Base-by-base conservation (phyloP, 35 echinoderm and acorn worm genomes). In the Apostichopus parvimensis region DNA sequence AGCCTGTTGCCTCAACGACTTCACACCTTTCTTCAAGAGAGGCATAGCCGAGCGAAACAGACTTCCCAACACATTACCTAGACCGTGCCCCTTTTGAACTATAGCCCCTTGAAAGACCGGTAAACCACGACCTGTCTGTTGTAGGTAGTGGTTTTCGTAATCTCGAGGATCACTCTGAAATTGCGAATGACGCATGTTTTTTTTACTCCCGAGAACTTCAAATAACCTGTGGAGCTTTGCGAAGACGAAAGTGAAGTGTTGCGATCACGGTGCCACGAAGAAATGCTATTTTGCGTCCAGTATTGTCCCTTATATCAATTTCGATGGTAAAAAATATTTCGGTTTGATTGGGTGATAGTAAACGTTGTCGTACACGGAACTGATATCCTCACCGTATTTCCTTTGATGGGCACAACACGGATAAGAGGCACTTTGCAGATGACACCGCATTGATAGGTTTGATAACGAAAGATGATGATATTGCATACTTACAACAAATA, bases 11-110 rank as follows among this genome's bases (percentile, higher is more conserved):
- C 94, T 92, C 56, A 95, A 17, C 0, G 84, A 24, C 73, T 90
- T 93, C 7, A 92, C 93, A 8, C 95, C 91, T 55, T 87, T 92
- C 82, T 94, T 97, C 0, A 94, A 53, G 26, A 93, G 52, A 0
- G 93, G 95, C 56, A 89, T 80, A 20, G 93, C 93, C 11, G 79
- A 15, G 54, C 91, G 71, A 80, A 97, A 97, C n/a, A 93, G 56
- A 25, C 95, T 79, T 57, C 78, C 81, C 6, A 86, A 60, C n/a
- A 94, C 90, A 78, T 88, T 92, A 34, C 28, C 28, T 34, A 34
- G 28, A 34, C 28, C 28, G 1, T 34, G 28, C 1, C 28, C 28
- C 28, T 34, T 34, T 34, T 34, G 28, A 34, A 34, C 28, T 34
- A 56, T 53, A 4, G 92, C 54, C 55, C 88, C 89, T 18, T 77